Percentiles rank a stretch among this genome's conserved stretches.
These are phyloP conservation scores for Onychostruthus taczanowskii DNA, from an alignment of 2,113 vertebrate species.

Conservation along the genomic window DNA sequence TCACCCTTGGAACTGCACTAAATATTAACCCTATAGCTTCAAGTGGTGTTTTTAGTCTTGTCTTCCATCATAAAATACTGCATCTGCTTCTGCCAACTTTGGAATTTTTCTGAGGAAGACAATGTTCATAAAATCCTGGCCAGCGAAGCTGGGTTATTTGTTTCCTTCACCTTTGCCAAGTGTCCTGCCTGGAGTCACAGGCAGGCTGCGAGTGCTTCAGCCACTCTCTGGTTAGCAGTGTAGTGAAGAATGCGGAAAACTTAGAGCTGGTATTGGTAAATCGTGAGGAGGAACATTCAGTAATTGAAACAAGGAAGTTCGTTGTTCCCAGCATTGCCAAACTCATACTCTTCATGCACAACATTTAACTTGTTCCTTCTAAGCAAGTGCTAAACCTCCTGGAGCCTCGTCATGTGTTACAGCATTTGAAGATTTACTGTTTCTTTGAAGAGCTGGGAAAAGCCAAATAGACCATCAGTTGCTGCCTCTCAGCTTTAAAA, in stretches of 20 bases:
- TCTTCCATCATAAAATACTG: neutral
- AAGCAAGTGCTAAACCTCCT: neutral
- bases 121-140: neutral
- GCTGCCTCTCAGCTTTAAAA: neutral
- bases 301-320: constrained; percentile 41
- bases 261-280: neutral
- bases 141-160: neutral
- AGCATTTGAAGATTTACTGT: neutral
- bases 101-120: neutral
- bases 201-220: neutral
- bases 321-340: constrained; percentile 24
- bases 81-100: neutral
- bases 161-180: neutral
- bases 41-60: neutral
- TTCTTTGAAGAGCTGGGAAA: neutral
- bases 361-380: neutral
- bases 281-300: neutral
- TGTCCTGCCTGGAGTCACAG: neutral
- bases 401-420: neutral
- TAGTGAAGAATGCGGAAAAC: neutral
- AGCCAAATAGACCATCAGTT: neutral
- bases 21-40: neutral
- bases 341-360: neutral
- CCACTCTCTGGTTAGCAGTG: neutral
- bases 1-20: neutral